Base-by-base conservation (phyloP, 2,113 vertebrate genomes). In the Syngnathus typhle region DNA sequence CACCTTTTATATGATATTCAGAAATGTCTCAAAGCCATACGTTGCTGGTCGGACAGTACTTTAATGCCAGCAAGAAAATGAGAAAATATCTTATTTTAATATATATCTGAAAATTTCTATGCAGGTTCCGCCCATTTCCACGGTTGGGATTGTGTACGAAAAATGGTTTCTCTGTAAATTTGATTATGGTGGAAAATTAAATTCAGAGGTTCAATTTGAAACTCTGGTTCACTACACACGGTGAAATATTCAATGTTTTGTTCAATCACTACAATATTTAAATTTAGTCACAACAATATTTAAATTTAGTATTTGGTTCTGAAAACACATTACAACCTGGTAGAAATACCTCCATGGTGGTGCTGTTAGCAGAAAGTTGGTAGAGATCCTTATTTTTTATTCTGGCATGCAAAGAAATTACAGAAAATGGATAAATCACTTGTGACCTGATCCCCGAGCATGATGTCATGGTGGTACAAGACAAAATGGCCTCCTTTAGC, bases 1-100 rank as follows among this genome's bases (percentile, higher is more conserved):
- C 11, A 4, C 12, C 6, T 27, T 23, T 55, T 21, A 9, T 52
- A 10, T n/a, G 2, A 55, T 39, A 12, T 39, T 43, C 27, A 65
- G 73, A 68, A 75, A 78, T 70, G 72, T 73, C 68, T 77, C 54
- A 56, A 62, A 62, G 60, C 60, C 60, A 62, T 62, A 62, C 6
- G 41, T 23, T 46, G 60, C 60, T 44, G 41, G n/a, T 62, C 7
- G 41, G 6, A 58, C 27, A 36, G 55, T 32, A 58, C 54, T 32
- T 41, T 41, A 11, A 11, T 23, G 23, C 39, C 60, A 62, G 60
- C 60, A 44, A 18, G 39, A 62, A 62, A n/a, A 44, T 10, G 15
- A 15, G 21, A 62, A 62, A 62, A 43, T 44, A 36, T 58, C 55
- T 36, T 58, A 62, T 62, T 62, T 62, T 62, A 62, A 62, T 62